Evolutionary conservation across 2,797 vertebrate species (phyloP).

Genomic region (Epinephelus coioides): DNA sequence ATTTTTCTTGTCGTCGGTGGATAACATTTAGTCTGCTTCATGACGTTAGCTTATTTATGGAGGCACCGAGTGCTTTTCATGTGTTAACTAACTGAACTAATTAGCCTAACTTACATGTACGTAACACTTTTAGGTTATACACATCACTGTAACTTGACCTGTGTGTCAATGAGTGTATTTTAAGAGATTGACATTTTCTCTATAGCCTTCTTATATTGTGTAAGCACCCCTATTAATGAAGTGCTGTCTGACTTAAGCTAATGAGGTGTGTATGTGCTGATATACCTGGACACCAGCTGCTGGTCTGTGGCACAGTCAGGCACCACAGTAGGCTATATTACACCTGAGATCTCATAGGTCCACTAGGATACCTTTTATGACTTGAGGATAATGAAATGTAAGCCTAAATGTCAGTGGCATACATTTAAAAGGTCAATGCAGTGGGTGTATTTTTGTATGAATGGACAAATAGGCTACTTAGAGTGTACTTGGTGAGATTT

Average conservation of each 20-base stretch:
- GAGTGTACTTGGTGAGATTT: background rate
- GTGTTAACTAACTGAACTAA: background rate
- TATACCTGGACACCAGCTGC: slow-evolving; percentile 30
- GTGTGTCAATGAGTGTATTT: background rate
- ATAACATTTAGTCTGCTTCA: background rate
- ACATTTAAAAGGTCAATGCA: background rate
- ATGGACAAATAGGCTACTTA: no score
- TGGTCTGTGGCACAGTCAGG: background rate
- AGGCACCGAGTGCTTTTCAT: background rate
- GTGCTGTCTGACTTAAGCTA: slow-evolving; percentile 1
- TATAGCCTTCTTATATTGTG: background rate
- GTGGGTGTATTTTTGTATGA: background rate
- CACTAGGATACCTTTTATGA: background rate
- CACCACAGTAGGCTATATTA: no score
- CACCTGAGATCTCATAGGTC: background rate
- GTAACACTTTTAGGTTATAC: background rate
- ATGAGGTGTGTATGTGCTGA: background rate
- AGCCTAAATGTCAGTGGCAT: background rate
- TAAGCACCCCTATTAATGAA: background rate
- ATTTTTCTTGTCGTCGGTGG: background rate
- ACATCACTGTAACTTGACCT: background rate
- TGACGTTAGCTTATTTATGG: background rate
- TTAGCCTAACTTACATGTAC: background rate
- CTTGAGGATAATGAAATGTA: background rate
- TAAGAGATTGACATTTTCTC: background rate